phyloP scores from a whole-genome alignment of 2,797 vertebrate species.

The Phoxinus dragarum region DNA sequence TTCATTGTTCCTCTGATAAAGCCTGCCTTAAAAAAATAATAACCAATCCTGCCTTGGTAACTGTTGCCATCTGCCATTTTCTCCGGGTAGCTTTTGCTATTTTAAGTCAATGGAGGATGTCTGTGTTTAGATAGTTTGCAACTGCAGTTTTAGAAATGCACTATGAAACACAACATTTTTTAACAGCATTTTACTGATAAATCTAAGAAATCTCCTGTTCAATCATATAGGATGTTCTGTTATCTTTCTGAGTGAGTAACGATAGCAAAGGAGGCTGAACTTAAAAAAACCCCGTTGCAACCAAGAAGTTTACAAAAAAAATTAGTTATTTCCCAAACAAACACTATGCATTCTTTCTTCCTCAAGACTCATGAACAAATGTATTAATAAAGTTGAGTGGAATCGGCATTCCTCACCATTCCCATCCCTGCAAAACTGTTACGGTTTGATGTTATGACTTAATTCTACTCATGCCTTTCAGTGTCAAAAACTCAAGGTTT shows the following conservation, averaged over 20 bases:
- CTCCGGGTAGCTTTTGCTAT: background rate
- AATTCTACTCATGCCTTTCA: slow-evolving; percentile 3
- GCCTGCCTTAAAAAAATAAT: background rate
- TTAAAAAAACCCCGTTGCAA: background rate
- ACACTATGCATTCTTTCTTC: background rate
- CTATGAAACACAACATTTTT: background rate
- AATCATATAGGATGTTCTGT: background rate
- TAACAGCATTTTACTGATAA: background rate
- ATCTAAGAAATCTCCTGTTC: background rate
- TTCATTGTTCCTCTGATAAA: background rate
- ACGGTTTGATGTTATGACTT: background rate
- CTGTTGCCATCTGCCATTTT: background rate
- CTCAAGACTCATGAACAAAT: background rate
- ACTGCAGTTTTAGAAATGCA: background rate
- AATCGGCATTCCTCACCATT: background rate
- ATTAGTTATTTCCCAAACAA: background rate
- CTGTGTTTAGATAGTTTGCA: background rate
- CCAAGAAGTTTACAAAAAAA: background rate
- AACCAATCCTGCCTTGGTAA: background rate
- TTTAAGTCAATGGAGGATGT: background rate
- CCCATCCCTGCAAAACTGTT: background rate
- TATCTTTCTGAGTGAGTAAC: background rate
- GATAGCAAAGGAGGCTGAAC: background rate
- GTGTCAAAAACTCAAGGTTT: slow-evolving; percentile 15
- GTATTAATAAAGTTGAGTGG: background rate